These are phyloP conservation scores for Nesogale talazaci DNA, from an alignment of 2,113 vertebrate genomes.

Conservation along the genomic window DNA sequence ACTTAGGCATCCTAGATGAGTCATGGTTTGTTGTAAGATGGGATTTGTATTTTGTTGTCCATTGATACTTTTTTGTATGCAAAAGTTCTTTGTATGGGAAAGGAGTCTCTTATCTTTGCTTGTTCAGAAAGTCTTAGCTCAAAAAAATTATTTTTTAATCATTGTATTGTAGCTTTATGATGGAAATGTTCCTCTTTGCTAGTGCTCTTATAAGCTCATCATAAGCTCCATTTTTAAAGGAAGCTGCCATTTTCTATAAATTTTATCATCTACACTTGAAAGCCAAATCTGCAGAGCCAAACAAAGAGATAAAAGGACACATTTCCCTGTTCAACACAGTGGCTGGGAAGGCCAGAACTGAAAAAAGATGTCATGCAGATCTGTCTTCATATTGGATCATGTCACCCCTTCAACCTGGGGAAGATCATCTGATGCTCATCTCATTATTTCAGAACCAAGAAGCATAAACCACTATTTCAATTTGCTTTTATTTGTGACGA, in stretches of 20 bases:
- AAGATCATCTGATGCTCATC: neutral
- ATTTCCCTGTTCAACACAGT: neutral
- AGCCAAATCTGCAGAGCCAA: neutral
- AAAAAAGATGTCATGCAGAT: neutral
- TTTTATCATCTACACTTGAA: conserved; percentile 9
- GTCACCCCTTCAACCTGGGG: neutral
- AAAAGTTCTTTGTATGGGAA: neutral
- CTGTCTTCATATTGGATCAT: neutral
- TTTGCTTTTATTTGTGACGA: conserved; percentile 16
- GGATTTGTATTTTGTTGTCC: neutral
- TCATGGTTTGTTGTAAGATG: neutral
- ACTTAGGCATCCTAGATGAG: neutral
- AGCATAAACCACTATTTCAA: neutral
- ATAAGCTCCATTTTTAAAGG: neutral
- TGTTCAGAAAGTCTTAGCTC: conserved; percentile 28
- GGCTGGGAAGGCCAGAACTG: neutral
- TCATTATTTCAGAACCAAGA: neutral
- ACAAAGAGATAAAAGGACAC: conserved; percentile 5
- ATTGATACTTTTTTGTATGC: neutral
- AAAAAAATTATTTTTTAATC: conserved; percentile 15
- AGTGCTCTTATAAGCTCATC: neutral
- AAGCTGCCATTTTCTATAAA: neutral
- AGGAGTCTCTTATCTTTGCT: conserved; percentile 32
- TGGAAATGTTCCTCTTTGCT: neutral
- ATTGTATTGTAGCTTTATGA: neutral